Conservation (phyloP, 2,888 invertebrate genomes). For the Poecilus cupreus region DNA sequence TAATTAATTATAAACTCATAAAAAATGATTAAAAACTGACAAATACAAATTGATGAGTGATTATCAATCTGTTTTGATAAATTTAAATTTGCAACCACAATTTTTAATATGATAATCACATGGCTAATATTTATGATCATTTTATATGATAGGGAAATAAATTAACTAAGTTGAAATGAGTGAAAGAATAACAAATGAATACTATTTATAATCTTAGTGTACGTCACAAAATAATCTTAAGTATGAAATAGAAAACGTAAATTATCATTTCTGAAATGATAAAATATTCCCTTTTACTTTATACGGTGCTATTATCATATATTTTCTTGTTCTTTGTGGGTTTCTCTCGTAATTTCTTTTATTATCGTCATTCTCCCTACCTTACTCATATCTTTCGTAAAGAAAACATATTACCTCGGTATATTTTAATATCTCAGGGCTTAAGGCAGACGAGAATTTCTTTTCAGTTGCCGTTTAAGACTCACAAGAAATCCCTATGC, state of each 20-base stretch:
- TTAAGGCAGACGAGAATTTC: slow-evolving; percentile 31
- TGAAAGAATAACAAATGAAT: too few species aligned
- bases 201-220: too few species aligned
- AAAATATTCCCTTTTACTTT: slow-evolving; percentile 40
- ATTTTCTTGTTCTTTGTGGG: slow-evolving; percentile 43
- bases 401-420: slow-evolving; percentile 43
- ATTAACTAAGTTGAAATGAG: too few species aligned
- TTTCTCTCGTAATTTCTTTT: slow-evolving; percentile 37
- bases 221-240: background rate
- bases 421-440: slow-evolving; percentile 40
- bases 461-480: slow-evolving; percentile 14
- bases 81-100: background rate
- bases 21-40: background rate
- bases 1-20: slow-evolving; percentile 11
- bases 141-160: too few species aligned
- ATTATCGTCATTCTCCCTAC: slow-evolving; percentile 42
- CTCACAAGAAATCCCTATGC: background rate
- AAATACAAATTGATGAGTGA: background rate
- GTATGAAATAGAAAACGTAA: slow-evolving; percentile 24
- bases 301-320: slow-evolving; percentile 25
- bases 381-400: slow-evolving; percentile 36
- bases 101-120: too few species aligned
- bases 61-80: background rate
- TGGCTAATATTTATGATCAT: too few species aligned
- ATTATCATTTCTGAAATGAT: slow-evolving; percentile 26